These are phyloP conservation scores for Troides aeacus DNA, from an alignment of 2,888 invertebrate species.

Conservation along the genomic window DNA sequence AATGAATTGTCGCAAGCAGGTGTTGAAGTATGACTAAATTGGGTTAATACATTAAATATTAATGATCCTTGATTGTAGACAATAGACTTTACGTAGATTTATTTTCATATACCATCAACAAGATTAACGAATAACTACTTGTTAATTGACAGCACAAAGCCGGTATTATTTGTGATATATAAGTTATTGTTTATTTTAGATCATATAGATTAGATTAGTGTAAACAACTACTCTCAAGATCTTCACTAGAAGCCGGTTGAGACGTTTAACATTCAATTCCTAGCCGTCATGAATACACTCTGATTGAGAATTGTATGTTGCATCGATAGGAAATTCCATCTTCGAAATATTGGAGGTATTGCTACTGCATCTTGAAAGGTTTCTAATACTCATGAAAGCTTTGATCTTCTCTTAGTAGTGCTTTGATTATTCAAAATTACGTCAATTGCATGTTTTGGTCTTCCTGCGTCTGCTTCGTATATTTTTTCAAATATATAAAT, in stretches of 20 bases:
- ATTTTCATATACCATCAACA: too few species aligned
- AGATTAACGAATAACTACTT: too few species aligned
- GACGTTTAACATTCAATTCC: conserved; percentile 13
- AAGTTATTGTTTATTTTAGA: too few species aligned
- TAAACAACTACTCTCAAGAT: background rate
- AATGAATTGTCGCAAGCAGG: background rate
- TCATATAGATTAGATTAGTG: background rate
- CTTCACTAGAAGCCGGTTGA: background rate
- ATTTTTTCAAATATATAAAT: too few species aligned
- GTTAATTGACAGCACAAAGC: too few species aligned
- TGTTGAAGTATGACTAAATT: too few species aligned
- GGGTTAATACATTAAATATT: too few species aligned
- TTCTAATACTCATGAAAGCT: conserved; percentile 13
- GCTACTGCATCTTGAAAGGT: conserved; percentile 20
- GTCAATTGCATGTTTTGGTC: background rate
- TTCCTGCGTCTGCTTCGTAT: background rate
- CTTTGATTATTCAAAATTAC: background rate
- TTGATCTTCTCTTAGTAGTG: background rate
- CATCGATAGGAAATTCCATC: conserved; percentile 22
- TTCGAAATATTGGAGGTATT: conserved; percentile 22
- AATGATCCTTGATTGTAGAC: too few species aligned
- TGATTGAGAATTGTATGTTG: conserved; percentile 28
- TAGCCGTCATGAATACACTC: conserved; percentile 23
- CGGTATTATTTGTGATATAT: too few species aligned
- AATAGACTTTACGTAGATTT: too few species aligned